Evolutionary conservation across 2,113 vertebrate genomes (phyloP).

Genomic region (Plecturocebus donacophilus): DNA sequence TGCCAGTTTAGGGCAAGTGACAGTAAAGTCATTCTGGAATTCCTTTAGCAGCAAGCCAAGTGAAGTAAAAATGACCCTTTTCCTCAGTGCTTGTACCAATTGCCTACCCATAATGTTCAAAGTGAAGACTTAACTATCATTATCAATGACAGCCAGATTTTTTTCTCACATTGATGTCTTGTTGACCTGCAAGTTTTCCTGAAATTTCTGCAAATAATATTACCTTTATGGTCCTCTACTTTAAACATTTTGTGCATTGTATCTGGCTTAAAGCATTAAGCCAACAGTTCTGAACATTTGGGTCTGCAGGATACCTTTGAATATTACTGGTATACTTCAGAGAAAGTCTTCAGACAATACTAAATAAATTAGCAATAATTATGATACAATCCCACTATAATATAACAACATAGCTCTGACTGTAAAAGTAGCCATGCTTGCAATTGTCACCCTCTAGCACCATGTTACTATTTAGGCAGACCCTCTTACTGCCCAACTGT

Average conservation of each 20-base stretch:
- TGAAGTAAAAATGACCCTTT: neutral
- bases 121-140: neutral
- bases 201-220: neutral
- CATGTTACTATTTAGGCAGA: neutral
- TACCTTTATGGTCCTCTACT: neutral
- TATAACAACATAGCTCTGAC: neutral
- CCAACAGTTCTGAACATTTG: neutral
- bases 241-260: neutral
- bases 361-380: neutral
- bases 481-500: neutral
- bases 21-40: neutral
- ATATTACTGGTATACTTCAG: neutral
- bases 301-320: neutral
- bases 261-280: neutral
- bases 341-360: neutral
- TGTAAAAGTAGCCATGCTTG: neutral
- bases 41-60: neutral
- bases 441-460: neutral
- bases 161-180: neutral
- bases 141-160: neutral
- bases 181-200: neutral
- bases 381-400: neutral
- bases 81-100: neutral
- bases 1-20: neutral
- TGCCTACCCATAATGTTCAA: neutral